Base-by-base conservation (phyloP, 1,140 invertebrate genomes). In the Vollenhovia emeryi region DNA sequence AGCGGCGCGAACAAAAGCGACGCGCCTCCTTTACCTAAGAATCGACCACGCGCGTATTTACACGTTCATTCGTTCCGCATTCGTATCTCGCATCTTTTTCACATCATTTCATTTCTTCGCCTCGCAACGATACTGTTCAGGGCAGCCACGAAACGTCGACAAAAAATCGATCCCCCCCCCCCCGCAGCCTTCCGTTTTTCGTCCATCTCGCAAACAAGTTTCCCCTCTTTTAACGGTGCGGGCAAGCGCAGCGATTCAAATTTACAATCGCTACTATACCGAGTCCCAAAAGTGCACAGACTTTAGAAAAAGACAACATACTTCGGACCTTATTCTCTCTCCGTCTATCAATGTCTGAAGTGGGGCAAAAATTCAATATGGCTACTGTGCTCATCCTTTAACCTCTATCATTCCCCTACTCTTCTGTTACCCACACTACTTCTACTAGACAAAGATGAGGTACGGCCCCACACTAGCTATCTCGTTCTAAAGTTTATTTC, bases 21-120 rank as follows among this genome's bases (percentile, higher is more conserved):
- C 33, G 66, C 33, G 21, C 27, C 40, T 68, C 60, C 9, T 60
- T 71, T 60, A 57, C 71, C 43, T 75, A 60, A 86, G 68, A 80
- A 83, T 82, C 78, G 62, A 86, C 59, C 84, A 78, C 86, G 88
- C 76, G 88, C 90, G 91, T 93, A 92, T 94, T 94, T 94, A 88
- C 91, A 66, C 87, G 92, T 74, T 80, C 68, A 93, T 94, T 93
- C 79, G 93, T 92, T 86, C 71, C 89, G 89, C 86, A 69, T 84
- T 91, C 76, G 8, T 57, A 68, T n/a, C 50, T 50, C 73, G 76
- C 59, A 21, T 74, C 83, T 62, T 64, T 90, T 91, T 90, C 62
- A 43, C 71, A 52, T 79, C 85, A 59, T 73, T 71, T 62, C 33
- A 68, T 86, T 13, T 11, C 21, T 40, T 78, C 45, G n/a, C 52